These are phyloP conservation scores for Aleadryas rufinucha DNA, from an alignment of 2,113 vertebrate species.

Conservation along the genomic window DNA sequence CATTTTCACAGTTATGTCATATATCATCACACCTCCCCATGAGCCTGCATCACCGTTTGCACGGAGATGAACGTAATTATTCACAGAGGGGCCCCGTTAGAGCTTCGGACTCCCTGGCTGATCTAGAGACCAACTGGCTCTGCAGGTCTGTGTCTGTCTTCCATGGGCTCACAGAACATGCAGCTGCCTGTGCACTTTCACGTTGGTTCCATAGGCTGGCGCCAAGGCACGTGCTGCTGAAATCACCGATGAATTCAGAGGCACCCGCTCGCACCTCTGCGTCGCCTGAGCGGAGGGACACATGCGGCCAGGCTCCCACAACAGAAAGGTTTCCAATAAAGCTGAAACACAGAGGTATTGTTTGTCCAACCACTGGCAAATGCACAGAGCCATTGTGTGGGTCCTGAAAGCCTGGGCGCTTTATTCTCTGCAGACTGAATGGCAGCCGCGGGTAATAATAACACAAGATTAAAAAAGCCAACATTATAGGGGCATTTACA, in stretches of 20 bases:
- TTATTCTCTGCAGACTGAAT: slow-evolving; percentile 67
- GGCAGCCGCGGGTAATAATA: slow-evolving; percentile 68
- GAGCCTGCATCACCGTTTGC: not conserved
- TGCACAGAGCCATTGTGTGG: slow-evolving; percentile 54
- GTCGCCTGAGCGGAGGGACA: not conserved
- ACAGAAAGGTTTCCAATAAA: slow-evolving; percentile 63
- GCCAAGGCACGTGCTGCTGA: not conserved
- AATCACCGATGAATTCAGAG: not conserved
- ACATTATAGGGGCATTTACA: slow-evolving; percentile 70
- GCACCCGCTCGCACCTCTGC: not conserved
- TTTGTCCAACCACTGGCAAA: slow-evolving; percentile 53
- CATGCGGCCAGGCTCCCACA: slow-evolving; percentile 25
- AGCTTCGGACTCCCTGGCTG: not conserved
- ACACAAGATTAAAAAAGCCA: slow-evolving; percentile 68
- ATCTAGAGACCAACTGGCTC: not conserved
- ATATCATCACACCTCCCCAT: not conserved
- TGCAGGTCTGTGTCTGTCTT: not conserved
- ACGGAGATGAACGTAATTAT: not conserved
- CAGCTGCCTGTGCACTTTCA: not conserved
- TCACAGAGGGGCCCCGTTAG: not conserved
- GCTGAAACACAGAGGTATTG: slow-evolving; percentile 63
- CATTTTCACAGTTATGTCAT: slow-evolving; percentile 1
- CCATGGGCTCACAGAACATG: not conserved
- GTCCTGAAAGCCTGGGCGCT: slow-evolving; percentile 47
- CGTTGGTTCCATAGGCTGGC: not conserved